Percentiles rank a stretch among this genome's conserved stretches.
Conservation (phyloP, 2,113 vertebrate genomes). For the Cinclus cinclus region DNA sequence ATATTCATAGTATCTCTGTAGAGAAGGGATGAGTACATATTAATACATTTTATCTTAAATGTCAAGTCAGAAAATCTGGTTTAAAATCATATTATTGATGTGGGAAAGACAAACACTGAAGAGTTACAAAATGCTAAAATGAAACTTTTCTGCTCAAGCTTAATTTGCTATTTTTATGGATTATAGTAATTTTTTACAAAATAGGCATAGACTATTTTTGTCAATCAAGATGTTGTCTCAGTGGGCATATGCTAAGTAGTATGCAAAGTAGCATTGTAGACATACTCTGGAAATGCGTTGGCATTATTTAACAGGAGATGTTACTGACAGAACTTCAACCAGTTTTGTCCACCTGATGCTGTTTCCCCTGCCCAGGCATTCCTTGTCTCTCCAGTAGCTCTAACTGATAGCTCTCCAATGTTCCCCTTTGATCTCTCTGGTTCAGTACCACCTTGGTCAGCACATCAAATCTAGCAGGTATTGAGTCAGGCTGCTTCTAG, state of each 20-base stretch:
- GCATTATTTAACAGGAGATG: background rate
- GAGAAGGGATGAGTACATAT: background rate
- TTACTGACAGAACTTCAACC: background rate
- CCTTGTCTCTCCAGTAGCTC: background rate
- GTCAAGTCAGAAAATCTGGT: background rate
- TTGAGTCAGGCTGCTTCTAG: background rate
- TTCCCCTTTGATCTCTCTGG: background rate
- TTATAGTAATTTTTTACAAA: background rate
- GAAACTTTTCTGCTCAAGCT: background rate
- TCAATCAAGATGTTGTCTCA: background rate
- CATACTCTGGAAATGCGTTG: background rate
- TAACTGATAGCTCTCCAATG: background rate
- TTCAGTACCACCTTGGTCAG: background rate
- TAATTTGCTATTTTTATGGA: background rate
- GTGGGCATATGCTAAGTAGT: no score
- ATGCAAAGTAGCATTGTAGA: background rate
- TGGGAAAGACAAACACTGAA: background rate
- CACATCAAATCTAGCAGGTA: background rate
- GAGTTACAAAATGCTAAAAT: background rate
- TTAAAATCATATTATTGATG: background rate
- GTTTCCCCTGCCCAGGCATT: background rate
- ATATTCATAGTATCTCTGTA: background rate
- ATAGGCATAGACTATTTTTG: background rate
- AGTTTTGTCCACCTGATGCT: background rate
- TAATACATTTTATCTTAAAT: background rate